Base-by-base conservation (phyloP, 2,113 vertebrate species). In the Ageneiosus marmoratus region DNA sequence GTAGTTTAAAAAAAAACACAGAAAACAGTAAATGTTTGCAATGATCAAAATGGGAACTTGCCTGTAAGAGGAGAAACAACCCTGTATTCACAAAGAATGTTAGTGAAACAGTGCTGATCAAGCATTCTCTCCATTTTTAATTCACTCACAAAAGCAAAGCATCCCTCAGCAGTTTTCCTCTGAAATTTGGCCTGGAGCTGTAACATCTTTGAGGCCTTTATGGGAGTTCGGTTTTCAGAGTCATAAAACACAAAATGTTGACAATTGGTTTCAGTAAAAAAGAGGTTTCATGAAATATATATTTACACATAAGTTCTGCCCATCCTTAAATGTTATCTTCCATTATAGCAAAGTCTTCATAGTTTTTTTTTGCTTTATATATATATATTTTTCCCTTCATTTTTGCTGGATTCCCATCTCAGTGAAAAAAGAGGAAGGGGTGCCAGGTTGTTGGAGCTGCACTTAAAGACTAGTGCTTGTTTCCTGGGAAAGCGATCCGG, bases 401-500 rank as follows among this genome's bases (percentile, higher is more conserved):
- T 51, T 44, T 44, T 34, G 12, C n/a, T 79, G 37, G 51, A 72
- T 79, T 83, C 27, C 56, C 48, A 67, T 85, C 53, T n/a, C 34
- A 76, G 34, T 82, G 78, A 29, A 27, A 62, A 60, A 90, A 89
- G 86, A 89, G 88, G 85, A 87, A 83, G 94, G 93, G 93, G 94
- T 91, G 81, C 91, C 92, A 83, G 94, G 93, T 94, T 90, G 87
- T 91, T 94, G 77, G 80, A 72, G 87, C 88, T 20, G 89, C 27
- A 32, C 91, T 92, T 88, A 92, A 92, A 96, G 95, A 93, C 90
- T 91, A 93, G 91, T 12, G 9, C 93, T 94, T 92, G 93, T 96
- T 98, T 94, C 95, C 94, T 96, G 96, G 96, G 97, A 98, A 99
- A 96, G 92, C 88, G 88, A 88, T 88, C 88, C 82, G 87, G 84